phyloP scores from a whole-genome alignment of 23 tunicate genomes.

The Ascidia mentula region DNA sequence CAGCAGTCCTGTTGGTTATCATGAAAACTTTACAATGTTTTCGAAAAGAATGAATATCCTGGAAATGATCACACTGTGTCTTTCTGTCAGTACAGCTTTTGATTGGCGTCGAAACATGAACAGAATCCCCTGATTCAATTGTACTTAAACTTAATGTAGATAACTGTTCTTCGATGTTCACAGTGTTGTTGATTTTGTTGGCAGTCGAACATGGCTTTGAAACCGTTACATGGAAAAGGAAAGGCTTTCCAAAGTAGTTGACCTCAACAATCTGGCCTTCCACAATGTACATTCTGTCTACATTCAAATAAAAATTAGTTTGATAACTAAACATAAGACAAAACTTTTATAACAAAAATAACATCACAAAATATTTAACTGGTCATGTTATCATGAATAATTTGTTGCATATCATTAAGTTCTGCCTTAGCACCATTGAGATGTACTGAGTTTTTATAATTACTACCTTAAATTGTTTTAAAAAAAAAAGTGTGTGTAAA shows the following conservation, averaged over 20 bases:
- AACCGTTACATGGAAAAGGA: conserved; percentile 15
- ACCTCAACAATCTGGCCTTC: conserved; percentile 18
- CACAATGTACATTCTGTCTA: conserved; percentile 46
- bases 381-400: too few species aligned
- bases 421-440: too few species aligned
- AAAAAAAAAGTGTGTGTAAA: neutral
- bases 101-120: conserved; percentile 26
- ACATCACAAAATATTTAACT: too few species aligned
- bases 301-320: neutral
- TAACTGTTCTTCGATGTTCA: neutral
- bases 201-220: neutral
- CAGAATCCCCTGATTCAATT: neutral
- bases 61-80: neutral
- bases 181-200: neutral
- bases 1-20: conserved; percentile 29
- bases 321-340: neutral
- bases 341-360: too few species aligned
- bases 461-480: too few species aligned
- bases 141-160: neutral
- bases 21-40: conserved; percentile 6
- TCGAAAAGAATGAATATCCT: neutral
- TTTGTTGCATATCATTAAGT: too few species aligned
- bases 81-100: neutral
- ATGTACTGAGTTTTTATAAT: too few species aligned
- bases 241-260: conserved; percentile 61